Evolutionary conservation across 2,113 vertebrate species (phyloP), one percentile per base, ranked within the genome.

Genomic region (Anas platyrhynchos): DNA sequence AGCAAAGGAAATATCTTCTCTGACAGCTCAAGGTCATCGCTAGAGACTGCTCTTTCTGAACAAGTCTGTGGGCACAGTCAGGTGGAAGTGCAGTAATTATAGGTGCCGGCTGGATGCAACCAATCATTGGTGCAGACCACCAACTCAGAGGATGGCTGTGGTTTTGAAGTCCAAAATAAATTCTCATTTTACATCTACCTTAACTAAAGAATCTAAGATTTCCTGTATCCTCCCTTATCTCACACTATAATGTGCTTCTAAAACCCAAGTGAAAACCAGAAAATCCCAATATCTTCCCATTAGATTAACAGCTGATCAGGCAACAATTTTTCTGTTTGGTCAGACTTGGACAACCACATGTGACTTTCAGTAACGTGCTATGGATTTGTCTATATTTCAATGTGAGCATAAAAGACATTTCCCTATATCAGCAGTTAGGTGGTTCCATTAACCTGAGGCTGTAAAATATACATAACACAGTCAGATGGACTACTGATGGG

Each of bases 341-440:
- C 94, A 94, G 83, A 69, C 67, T 88, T 93, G 54, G 68, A 77
- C n/a, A 96, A 92, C 46, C 58, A 94, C 82, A 93, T 14, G 59
- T 93, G 90, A 93, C 75, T 96, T 96, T 86, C 92, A 69, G 83
- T 87, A 91, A 95, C 54, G 11, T 27, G 16, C 15, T 97, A 97
- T 93, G 75, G 91, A 96, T 97, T 93, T 96, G 74, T 95, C 91
- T 63, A 34, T 93, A 96, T 97, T 97, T 97, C 83, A 91, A 46
- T 84, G 21, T 16, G 7, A 89, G 76, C 69, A n/a, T 85, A 91
- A 91, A 92, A 72, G 63, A 41, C 54, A 91, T 86, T 97, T 79
- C 63, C 43, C 69, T 89, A 23, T 91, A 93, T 93, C 93, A 97
- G 89, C 76, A 93, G 65, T 94, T 83, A 96, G 76, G 36, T 86